Percentiles rank a stretch among this genome's conserved stretches.
Conservation (phyloP, 2,797 vertebrate genomes). For the Fringilla coelebs region DNA sequence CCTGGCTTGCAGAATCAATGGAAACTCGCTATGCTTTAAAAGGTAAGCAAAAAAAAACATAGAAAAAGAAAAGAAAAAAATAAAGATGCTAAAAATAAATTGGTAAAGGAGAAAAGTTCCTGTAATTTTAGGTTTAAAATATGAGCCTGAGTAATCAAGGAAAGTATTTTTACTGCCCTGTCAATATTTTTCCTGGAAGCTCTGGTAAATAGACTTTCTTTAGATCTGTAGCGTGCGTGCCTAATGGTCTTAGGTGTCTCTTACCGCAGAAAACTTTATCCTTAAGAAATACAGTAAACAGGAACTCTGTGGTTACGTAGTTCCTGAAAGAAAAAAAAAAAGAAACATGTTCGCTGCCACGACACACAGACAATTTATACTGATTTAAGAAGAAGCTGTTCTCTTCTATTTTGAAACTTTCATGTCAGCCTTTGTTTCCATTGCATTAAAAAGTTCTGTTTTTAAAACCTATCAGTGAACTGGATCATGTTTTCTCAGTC, state of each 20-base stretch:
- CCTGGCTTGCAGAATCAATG: conserved; percentile 46
- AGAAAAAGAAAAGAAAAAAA: conserved; percentile 48
- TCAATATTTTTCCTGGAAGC: conserved; percentile 85
- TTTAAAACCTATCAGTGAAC: conserved; percentile 4
- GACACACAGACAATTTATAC: conserved; percentile 61
- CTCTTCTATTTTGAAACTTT: conserved; percentile 42
- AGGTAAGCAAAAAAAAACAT: conserved; percentile 11
- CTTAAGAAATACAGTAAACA: conserved; percentile 77
- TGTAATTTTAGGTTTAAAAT: conserved; percentile 81
- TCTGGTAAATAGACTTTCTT: conserved; percentile 75
- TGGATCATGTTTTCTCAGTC: conserved; percentile 36
- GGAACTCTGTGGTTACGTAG: conserved; percentile 76
- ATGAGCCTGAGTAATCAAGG: conserved; percentile 78
- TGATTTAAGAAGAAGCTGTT: conserved; percentile 53
- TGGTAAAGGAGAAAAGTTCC: conserved; percentile 72
- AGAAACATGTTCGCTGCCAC: conserved; percentile 21
- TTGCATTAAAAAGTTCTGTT: conserved; percentile 13
- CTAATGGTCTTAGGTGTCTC: conserved; percentile 76
- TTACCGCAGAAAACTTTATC: conserved; percentile 78
- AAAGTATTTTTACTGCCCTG: conserved; percentile 83
- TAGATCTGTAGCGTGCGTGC: conserved; percentile 72
- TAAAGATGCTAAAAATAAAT: conserved; percentile 77
- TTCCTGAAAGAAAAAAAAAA: conserved; percentile 62
- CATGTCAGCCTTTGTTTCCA: conserved; percentile 46
- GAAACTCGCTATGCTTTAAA: conserved; percentile 61